Percentiles rank a stretch among this genome's conserved stretches.
Evolutionary conservation across 2,888 invertebrate species (phyloP).

Genomic region (Heliconius charithonia): DNA sequence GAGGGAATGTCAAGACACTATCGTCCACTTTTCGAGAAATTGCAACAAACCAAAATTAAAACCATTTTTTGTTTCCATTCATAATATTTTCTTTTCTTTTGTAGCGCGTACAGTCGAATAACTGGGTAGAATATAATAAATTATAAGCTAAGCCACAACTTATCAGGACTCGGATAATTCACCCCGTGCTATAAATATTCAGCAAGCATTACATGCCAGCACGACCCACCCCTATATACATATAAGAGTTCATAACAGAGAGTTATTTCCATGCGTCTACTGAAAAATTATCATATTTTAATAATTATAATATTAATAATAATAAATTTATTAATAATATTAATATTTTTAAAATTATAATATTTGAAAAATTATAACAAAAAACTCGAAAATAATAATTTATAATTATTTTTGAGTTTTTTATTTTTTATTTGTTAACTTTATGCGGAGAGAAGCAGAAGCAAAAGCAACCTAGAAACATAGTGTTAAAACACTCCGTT

Average conservation of each 20-base stretch:
- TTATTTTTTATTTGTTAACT: not conserved
- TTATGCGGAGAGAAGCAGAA: not conserved
- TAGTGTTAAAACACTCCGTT: not conserved
- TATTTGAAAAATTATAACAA: too few relatives aligned
- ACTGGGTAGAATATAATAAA: not conserved
- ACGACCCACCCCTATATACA: conserved; percentile 12
- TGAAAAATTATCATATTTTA: not conserved
- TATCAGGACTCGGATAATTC: conserved; percentile 20
- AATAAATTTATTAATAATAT: too few relatives aligned
- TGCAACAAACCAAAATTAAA: too few relatives aligned
- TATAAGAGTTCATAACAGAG: conserved; percentile 2
- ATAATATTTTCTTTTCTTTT: too few relatives aligned
- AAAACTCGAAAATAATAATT: not conserved
- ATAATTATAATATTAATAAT: too few relatives aligned
- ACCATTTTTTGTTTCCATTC: too few relatives aligned
- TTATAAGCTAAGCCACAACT: conserved; percentile 8
- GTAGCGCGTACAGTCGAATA: too few relatives aligned
- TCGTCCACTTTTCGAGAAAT: too few relatives aligned
- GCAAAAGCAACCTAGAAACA: not conserved
- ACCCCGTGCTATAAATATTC: conserved; percentile 28
- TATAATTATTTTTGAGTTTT: not conserved
- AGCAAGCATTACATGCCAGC: conserved; percentile 29
- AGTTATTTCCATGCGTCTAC: not conserved
- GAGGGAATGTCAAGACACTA: too few relatives aligned
- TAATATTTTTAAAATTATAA: too few relatives aligned